Evolutionary conservation across 2,888 invertebrate species (phyloP).

Genomic region (Xanthorhoe designata): DNA sequence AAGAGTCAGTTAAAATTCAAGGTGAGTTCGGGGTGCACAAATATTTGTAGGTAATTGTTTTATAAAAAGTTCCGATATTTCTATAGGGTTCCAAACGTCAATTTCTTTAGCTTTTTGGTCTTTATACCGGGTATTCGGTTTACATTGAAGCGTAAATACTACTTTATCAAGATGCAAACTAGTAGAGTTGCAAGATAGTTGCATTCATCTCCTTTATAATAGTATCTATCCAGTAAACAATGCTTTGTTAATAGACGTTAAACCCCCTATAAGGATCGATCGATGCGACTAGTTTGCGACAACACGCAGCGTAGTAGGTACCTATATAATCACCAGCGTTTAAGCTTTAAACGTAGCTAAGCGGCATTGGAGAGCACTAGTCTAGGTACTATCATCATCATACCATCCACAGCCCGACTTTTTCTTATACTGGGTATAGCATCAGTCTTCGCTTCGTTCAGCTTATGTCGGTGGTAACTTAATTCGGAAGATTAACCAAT

Average conservation of each 20-base stretch:
- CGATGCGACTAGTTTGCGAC: conserved; percentile 1
- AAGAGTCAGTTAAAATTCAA: too few species aligned
- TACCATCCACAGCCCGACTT: too few species aligned
- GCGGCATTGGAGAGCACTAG: too few species aligned
- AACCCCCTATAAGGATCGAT: background rate
- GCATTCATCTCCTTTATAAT: conserved; percentile 12
- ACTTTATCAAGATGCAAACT: background rate
- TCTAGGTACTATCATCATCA: too few species aligned
- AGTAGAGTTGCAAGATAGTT: conserved; percentile 16
- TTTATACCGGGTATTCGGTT: background rate
- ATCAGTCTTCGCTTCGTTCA: too few species aligned
- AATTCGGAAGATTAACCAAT: too few species aligned
- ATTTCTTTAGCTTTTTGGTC: background rate
- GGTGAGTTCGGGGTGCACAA: too few species aligned
- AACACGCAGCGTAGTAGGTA: background rate
- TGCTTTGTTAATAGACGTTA: conserved; percentile 13
- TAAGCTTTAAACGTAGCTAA: too few species aligned
- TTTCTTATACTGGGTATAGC: background rate
- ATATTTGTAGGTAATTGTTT: too few species aligned
- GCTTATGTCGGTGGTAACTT: too few species aligned
- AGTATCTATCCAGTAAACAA: conserved; percentile 18
- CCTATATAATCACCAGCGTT: background rate
- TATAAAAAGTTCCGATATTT: too few species aligned
- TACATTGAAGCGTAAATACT: conserved; percentile 2
- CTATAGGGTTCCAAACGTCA: background rate